These are phyloP conservation scores for Papilio polyxenes DNA, from an alignment of 1,140 invertebrate species.

Conservation along the genomic window DNA sequence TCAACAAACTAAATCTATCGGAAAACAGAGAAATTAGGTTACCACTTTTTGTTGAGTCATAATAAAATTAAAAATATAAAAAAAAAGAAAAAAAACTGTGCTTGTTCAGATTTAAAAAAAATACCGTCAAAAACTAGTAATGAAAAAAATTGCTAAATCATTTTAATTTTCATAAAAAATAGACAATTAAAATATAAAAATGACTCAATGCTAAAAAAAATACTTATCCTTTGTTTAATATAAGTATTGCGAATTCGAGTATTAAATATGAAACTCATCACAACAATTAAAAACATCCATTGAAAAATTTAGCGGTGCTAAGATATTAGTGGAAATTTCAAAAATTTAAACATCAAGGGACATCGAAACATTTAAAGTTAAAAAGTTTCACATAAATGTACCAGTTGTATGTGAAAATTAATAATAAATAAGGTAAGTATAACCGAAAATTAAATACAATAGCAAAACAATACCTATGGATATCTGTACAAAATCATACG, in stretches of 20 bases:
- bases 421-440: conserved; percentile 43
- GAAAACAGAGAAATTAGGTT: conserved; percentile 76
- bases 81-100: conserved; percentile 49
- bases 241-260: conserved; percentile 63
- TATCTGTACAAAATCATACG: conserved; percentile 46
- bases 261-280: conserved; percentile 29
- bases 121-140: neutral
- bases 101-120: conserved; percentile 15
- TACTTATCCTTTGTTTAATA: conserved; percentile 65
- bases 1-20: conserved; percentile 48
- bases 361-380: conserved; percentile 22
- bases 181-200: neutral
- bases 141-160: neutral
- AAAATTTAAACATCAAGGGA: conserved; percentile 24
- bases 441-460: conserved; percentile 48
- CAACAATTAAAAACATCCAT: conserved; percentile 20
- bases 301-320: neutral
- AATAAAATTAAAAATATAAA: conserved; percentile 52
- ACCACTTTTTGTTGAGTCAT: conserved; percentile 75
- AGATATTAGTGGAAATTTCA: neutral
- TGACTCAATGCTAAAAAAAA: conserved; percentile 31
- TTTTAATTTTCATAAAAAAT: neutral
- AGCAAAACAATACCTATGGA: conserved; percentile 41
- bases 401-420: conserved; percentile 37
- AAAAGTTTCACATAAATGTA: conserved; percentile 3